Conservation (phyloP, 2,888 invertebrate species). For the Peribatodes rhomboidaria region DNA sequence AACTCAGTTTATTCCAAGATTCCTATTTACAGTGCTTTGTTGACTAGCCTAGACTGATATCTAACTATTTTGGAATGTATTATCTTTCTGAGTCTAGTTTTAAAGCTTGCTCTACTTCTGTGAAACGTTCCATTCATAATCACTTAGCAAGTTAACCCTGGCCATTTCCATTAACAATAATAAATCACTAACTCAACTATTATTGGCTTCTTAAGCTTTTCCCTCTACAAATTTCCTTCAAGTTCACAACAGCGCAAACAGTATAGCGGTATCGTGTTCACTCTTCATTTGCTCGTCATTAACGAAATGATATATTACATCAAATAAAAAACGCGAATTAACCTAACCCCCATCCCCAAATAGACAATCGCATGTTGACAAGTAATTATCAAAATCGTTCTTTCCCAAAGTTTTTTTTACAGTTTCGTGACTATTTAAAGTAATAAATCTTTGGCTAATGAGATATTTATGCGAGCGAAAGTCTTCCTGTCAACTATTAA, state of each 20-base stretch:
- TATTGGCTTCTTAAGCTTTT: background rate
- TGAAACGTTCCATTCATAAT: too few species aligned
- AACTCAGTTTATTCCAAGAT: too few species aligned
- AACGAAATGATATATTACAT: constrained; percentile 82
- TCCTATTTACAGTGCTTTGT: too few species aligned
- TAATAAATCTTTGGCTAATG: constrained; percentile 84
- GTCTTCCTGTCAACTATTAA: constrained; percentile 81
- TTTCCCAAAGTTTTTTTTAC: constrained; percentile 78
- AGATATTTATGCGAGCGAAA: constrained; percentile 82
- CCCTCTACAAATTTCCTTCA: background rate
- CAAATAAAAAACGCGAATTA: constrained; percentile 77
- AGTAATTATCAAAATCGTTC: constrained; percentile 83
- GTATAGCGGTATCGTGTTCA: constrained; percentile 71
- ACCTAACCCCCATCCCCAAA: constrained; percentile 68
- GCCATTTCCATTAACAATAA: too few species aligned
- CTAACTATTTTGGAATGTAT: too few species aligned
- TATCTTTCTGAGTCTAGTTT: too few species aligned
- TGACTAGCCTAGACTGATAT: too few species aligned
- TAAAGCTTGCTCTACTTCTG: too few species aligned
- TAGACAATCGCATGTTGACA: constrained; percentile 85
- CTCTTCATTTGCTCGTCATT: constrained; percentile 81
- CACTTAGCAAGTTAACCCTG: too few species aligned
- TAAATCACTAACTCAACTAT: background rate
- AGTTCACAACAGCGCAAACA: constrained; percentile 33
- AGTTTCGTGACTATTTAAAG: constrained; percentile 80